These are phyloP conservation scores for Mercenaria mercenaria DNA, from an alignment of 1,140 invertebrate species.

Conservation along the genomic window DNA sequence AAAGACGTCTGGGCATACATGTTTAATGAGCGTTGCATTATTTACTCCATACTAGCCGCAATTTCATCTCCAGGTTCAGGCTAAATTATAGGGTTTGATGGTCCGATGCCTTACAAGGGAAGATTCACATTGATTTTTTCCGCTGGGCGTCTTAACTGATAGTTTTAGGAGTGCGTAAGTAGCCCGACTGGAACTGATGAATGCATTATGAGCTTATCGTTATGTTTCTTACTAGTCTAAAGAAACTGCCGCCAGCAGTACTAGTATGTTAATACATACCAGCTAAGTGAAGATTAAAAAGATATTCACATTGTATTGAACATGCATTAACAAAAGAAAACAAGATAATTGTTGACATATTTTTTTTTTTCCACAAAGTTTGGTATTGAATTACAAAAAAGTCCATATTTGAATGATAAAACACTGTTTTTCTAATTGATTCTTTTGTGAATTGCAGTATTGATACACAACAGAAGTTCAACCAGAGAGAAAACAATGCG, in stretches of 20 bases:
- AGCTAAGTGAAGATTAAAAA: too few relatives aligned
- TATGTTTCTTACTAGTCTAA: not conserved
- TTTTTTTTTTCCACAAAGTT: not conserved
- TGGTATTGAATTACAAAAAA: constrained; percentile 23
- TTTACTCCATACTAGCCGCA: not conserved
- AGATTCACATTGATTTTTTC: constrained; percentile 20
- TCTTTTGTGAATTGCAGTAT: constrained; percentile 19
- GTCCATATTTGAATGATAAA: constrained; percentile 18
- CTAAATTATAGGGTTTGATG: constrained; percentile 15
- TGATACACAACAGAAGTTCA: not conserved
- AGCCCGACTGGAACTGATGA: constrained; percentile 14
- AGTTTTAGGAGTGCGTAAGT: not conserved
- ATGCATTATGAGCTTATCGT: not conserved
- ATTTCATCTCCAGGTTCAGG: not conserved
- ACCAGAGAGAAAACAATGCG: constrained; percentile 1
- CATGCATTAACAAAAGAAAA: not conserved
- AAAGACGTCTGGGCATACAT: constrained; percentile 7
- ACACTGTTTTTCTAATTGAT: constrained; percentile 10
- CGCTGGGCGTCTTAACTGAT: not conserved
- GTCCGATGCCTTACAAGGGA: constrained; percentile 14
- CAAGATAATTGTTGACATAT: not conserved
- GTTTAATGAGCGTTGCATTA: constrained; percentile 8
- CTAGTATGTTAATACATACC: too few relatives aligned
- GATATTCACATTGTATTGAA: not conserved
- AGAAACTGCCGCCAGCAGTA: not conserved